Base-by-base conservation (phyloP, 92 coral and sea anemone species). In the Umimayanthus chanpuru region DNA sequence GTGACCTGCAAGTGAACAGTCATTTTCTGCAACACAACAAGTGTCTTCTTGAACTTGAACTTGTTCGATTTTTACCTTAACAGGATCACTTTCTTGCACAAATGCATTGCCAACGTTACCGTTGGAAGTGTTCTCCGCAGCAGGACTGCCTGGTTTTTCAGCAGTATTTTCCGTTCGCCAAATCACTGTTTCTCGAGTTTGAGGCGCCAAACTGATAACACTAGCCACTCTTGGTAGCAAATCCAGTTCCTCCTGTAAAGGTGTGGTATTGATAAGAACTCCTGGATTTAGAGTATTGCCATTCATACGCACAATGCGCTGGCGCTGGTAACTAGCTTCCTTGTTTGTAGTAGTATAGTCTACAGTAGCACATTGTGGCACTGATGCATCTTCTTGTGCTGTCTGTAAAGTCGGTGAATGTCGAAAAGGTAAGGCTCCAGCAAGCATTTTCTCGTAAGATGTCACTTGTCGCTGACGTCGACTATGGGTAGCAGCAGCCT, bases 171-270 rank as follows among this genome's bases (percentile, higher is more conserved):
- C 77, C 28, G 38, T 2, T 16, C 53, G 32, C 41, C 20, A 40
- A 25, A 40, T 20, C 10, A n/a, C 21, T 30, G 56, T 38, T 30
- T 83, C 67, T 23, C 32, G 55, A 12, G 23, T 30, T 9, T 15
- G n/a, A 6, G 87, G 87, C 23, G 87, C 87, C 55, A 83, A 50
- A 28, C 87, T 83, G 7, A 83, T 20, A 41, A 83, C 87, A 83
- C 78, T 83, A 16, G 87, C 87, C 6, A 83, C 87, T 32, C 87
- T 70, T 68, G 87, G 87, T 28, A 83, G 67, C 43, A 83, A 12
- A 26, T 83, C 44, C 3, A 71, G 53, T 15, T 70, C 65, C 2
- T 71, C 78, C 29, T 73, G 74, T 11, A 12, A 5, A 5, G 61
- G 30, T 9, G 58, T 41, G 0, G 39, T 15, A 55, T 41, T 47